phyloP scores from a whole-genome alignment of 2,113 vertebrate species.

The Caranx ignobilis region DNA sequence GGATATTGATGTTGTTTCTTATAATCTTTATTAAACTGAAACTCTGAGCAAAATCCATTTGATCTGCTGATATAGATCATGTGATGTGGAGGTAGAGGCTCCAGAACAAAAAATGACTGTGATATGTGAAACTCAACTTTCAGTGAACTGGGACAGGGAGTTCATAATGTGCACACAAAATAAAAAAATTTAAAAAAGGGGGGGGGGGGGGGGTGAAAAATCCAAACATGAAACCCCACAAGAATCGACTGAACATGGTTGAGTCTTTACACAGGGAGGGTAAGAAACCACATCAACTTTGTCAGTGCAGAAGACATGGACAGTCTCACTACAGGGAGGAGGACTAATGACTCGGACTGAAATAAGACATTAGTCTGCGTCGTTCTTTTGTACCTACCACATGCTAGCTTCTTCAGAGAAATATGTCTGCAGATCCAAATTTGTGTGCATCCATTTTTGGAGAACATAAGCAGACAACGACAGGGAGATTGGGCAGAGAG shows the following conservation, averaged over 20 bases:
- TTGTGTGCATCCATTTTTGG: constrained; percentile 6
- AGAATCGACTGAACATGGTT: neutral
- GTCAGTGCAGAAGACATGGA: constrained; percentile 1
- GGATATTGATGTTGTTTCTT: too few species aligned
- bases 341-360: neutral
- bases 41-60: neutral
- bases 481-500: constrained; percentile 27
- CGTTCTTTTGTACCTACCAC: constrained; percentile 17
- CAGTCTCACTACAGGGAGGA: neutral
- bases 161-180: too few species aligned
- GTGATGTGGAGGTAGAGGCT: too few species aligned
- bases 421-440: constrained; percentile 25
- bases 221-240: neutral
- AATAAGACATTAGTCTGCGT: constrained; percentile 18
- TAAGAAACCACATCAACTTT: neutral
- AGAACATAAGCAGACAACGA: constrained; percentile 44
- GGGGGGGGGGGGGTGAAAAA: neutral
- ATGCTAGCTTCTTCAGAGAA: constrained; percentile 28
- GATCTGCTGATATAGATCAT: neutral
- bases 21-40: neutral
- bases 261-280: neutral
- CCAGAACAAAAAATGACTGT: too few species aligned
- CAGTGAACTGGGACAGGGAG: too few species aligned
- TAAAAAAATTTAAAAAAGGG: too few species aligned
- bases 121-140: too few species aligned